Conservation (phyloP, 92 coral and sea anemone species). For the Bergia puertoricense region DNA sequence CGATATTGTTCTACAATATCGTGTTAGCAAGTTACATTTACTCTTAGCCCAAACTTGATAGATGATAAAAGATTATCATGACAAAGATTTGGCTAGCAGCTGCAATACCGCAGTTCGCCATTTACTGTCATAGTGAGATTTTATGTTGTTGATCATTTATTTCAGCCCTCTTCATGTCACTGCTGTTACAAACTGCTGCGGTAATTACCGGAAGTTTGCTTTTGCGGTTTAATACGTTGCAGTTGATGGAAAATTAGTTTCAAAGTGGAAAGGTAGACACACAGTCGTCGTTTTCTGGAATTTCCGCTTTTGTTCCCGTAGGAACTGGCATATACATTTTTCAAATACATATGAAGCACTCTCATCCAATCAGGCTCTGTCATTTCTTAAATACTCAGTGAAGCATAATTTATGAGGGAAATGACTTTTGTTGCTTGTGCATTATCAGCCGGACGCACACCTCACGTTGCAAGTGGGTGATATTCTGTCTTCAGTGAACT, state of each 20-base stretch:
- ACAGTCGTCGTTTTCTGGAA: background rate
- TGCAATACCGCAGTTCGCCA: too few species aligned
- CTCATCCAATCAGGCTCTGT: conserved; percentile 1
- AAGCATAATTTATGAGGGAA: background rate
- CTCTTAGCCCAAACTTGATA: too few species aligned
- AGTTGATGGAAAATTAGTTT: background rate
- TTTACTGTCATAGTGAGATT: too few species aligned
- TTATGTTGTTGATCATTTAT: too few species aligned
- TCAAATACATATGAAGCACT: background rate
- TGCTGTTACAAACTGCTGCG: background rate
- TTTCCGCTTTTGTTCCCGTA: background rate
- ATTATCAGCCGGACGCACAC: background rate
- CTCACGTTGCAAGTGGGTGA: conserved; percentile 9
- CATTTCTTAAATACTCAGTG: background rate
- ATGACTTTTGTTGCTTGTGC: conserved; percentile 5
- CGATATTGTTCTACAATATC: background rate
- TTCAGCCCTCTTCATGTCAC: background rate
- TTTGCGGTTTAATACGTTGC: conserved; percentile 11
- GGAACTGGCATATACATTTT: conserved; percentile 22
- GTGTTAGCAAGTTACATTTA: too few species aligned
- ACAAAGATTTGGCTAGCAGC: too few species aligned
- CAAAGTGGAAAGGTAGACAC: background rate
- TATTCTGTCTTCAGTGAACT: conserved; percentile 3
- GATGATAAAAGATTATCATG: too few species aligned
- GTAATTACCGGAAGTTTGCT: background rate